phyloP scores from a whole-genome alignment of 2,113 vertebrate species.

The Syngnathus floridae region DNA sequence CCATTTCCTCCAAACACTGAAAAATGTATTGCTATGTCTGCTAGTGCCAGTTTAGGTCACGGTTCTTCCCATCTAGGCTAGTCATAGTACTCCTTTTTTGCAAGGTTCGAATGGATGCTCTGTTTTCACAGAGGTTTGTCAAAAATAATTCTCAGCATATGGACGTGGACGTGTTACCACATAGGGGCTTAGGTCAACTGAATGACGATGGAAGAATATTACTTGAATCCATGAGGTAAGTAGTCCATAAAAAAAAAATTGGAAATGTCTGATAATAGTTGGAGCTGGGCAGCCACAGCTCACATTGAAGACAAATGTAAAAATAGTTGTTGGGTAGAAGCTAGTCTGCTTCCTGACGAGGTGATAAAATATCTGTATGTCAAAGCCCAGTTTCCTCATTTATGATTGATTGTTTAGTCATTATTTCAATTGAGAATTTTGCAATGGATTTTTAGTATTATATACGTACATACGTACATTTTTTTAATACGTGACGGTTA shows the following conservation, averaged over 20 bases:
- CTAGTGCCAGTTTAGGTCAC: neutral
- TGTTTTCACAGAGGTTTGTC: neutral
- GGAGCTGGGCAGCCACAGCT: neutral
- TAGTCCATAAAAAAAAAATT: neutral
- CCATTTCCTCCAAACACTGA: neutral
- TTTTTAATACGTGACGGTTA: too few relatives aligned
- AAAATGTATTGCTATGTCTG: neutral
- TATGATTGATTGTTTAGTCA: too few relatives aligned
- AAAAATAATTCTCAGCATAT: neutral
- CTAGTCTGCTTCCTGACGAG: neutral
- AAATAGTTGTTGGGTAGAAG: too few relatives aligned
- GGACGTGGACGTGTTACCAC: neutral
- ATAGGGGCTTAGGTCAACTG: neutral
- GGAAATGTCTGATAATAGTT: neutral
- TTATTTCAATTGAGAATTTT: too few relatives aligned
- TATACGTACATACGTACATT: too few relatives aligned
- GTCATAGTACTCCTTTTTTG: neutral
- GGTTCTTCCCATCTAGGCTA: neutral
- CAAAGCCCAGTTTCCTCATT: too few relatives aligned
- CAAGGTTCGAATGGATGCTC: neutral
- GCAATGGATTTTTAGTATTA: too few relatives aligned
- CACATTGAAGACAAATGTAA: too few relatives aligned
- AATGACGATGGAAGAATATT: neutral
- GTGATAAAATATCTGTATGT: too few relatives aligned
- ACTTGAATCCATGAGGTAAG: neutral